Evolutionary conservation across 1,140 invertebrate genomes (phyloP).

Genomic region (Solenopsis fugax): DNA sequence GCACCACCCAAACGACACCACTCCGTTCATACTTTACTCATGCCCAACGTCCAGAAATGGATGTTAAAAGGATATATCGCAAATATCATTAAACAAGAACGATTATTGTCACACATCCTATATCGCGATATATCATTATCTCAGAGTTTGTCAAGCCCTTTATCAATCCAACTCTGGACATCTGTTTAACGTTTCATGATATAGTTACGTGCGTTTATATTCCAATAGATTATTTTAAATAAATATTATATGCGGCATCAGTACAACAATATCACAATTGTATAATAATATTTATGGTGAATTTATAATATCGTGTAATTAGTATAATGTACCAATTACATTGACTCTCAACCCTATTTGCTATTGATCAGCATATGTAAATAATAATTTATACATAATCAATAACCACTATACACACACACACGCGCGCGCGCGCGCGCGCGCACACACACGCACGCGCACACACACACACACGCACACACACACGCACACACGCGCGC

Average conservation of each 20-base stretch:
- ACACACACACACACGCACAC: too few species aligned
- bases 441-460: too few species aligned
- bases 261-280: constrained; percentile 4
- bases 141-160: constrained; percentile 1
- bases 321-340: neutral
- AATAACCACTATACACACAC: neutral
- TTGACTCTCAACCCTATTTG: constrained; percentile 4
- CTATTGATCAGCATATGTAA: constrained; percentile 3
- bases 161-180: constrained; percentile 63
- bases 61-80: constrained; percentile 58
- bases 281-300: neutral
- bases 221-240: constrained; percentile 16
- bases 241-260: neutral
- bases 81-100: neutral
- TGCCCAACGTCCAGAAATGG: constrained; percentile 68
- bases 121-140: neutral
- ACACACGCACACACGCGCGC: too few species aligned
- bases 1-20: constrained; percentile 71
- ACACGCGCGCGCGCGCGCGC: neutral
- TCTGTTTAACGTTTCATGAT: constrained; percentile 25
- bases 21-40: constrained; percentile 60
- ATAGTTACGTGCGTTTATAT: constrained; percentile 16
- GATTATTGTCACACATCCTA: neutral
- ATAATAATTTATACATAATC: constrained; percentile 6
- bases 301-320: neutral